Conservation (phyloP, 2,113 vertebrate genomes). For the Rattus rattus region DNA sequence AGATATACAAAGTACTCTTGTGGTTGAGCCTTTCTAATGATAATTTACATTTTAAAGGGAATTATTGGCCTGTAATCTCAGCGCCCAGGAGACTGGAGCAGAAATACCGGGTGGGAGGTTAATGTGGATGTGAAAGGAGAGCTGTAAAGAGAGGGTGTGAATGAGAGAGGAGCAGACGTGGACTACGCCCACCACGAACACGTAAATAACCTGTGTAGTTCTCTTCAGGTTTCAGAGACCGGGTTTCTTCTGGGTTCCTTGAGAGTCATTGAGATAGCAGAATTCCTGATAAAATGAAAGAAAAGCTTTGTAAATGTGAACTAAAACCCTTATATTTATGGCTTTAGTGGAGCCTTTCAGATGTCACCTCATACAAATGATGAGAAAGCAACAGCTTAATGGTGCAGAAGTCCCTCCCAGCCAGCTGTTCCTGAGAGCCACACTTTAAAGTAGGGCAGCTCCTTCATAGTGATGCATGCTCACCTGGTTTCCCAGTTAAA, state of each 20-base stretch:
- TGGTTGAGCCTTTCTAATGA: slow-evolving; percentile 23
- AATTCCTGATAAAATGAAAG: slow-evolving; percentile 24
- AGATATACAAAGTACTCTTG: background rate
- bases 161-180: background rate
- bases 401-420: background rate
- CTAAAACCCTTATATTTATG: background rate
- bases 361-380: background rate
- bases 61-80: background rate
- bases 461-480: background rate
- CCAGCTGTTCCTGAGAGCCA: background rate
- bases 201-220: background rate
- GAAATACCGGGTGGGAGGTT: background rate
- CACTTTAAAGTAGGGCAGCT: background rate
- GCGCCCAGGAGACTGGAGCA: background rate
- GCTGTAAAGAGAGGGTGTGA: background rate
- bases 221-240: background rate
- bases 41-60: slow-evolving; percentile 31
- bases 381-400: slow-evolving; percentile 31
- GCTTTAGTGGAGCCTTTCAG: slow-evolving; percentile 51
- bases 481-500: background rate
- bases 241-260: background rate
- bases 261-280: background rate
- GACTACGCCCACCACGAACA: background rate
- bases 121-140: background rate
- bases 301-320: background rate